Evolutionary conservation across 2,888 invertebrate genomes (phyloP), one percentile per base, ranked within the genome.

Genomic region (Cataglyphis rosenhaueri): DNA sequence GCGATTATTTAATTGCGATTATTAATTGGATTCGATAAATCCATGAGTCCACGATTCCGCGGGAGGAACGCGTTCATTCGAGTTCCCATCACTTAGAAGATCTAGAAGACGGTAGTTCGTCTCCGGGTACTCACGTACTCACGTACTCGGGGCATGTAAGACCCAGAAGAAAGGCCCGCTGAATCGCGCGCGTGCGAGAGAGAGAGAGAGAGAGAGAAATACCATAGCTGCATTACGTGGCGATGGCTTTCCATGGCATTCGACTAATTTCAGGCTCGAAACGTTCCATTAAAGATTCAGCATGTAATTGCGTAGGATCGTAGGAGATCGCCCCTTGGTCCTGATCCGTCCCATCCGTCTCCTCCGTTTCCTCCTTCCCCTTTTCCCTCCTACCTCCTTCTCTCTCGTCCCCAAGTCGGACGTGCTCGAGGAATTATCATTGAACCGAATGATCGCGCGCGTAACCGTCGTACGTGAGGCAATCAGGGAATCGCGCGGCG

Each of bases 221-320:
- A 81, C 84, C 85, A 81, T 76, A 87, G 89, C 66, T 91, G 91
- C 92, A 92, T 93, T 92, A 92, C 92, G 92, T 88, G 91, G 92
- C 92, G 92, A 93, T 92, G 91, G 92, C 91, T 93, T 93, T 93
- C 94, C 93, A 92, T 92, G 91, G 92, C 92, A 93, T 94, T 93
- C 94, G 91, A 92, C 94, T 94, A 94, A 94, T 94, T 94, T 91
- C 94, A 94, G 93, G 89, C 93, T 94, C 92, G 92, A 94, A 94
- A 94, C 94, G 93, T 94, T 93, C 94, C 94, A 94, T 94, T 94
- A 94, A 94, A 94, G 94, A 94, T 94, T 94, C 94, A 94, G 94
- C 94, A 93, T 94, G 94, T 94, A 94, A 94, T 94, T 94, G 94
- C 94, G 93, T 86, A 92, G 91, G 93, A 94, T 94, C 94, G 92